Base-by-base conservation (phyloP, 2,888 invertebrate genomes). In the Drosophila macrospina region DNA sequence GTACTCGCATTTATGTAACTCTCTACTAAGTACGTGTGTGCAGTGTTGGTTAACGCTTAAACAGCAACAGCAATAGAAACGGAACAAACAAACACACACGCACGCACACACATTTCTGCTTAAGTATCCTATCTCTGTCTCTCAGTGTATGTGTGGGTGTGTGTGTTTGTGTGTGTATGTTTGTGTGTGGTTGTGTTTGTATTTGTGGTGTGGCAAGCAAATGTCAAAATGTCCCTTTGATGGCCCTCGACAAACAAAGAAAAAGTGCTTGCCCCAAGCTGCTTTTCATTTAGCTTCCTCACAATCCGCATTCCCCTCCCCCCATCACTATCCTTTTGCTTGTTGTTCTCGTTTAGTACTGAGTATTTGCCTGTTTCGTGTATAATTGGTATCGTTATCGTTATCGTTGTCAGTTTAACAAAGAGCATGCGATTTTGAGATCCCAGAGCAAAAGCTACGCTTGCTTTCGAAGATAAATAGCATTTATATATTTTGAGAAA, bases 211-310 rank as follows among this genome's bases (percentile, higher is more conserved):
- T 48, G 74, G 77, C 64, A 76, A 71, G 73, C 65, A 71, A 77
- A 73, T 74, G 73, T 74, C 64, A 78, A 74, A 74, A 74, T 78
- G 79, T 78, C 74, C 16, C 63, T 60, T 74, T 78, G 74, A 78
- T 74, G 79, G 69, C 56, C 52, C 74, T 74, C 48, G 56, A 61
- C 79, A 74, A 71, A 45, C 63, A 70, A 76, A 51, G 54, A 41
- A 59, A 59, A 42, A 62, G n/a, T 47, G 63, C 69, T 63, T 62
- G 74, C 68, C 79, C 47, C 69, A 28, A 78, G 79, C 59, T 51
- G 79, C 42, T 62, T 68, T 61, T 78, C 68, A 67, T 67, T 78
- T 63, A 45, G 34, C 8, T 32, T 20, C 45, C 30, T 5, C 45
- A n/a, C 16, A 15, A 13, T 30, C 7, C 4, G 26, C 36, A 10